Percentiles rank a stretch among this genome's conserved stretches.
phyloP scores from a whole-genome alignment of 1,140 invertebrate genomes.

The Diplogasteroides magnus region DNA sequence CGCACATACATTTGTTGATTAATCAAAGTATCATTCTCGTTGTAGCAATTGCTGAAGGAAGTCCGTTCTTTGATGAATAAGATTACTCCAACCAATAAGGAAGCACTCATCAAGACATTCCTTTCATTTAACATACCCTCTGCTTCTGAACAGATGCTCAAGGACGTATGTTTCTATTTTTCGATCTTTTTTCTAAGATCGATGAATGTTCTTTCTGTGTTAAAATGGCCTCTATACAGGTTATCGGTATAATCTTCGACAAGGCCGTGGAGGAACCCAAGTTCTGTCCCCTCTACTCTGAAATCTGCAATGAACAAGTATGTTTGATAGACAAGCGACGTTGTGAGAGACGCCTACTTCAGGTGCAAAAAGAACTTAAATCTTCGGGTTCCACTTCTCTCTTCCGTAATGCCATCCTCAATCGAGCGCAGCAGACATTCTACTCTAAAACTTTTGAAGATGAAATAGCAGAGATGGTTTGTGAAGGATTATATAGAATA shows the following conservation, averaged over 20 bases:
- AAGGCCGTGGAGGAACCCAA: constrained; percentile 53
- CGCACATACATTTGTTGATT: background rate
- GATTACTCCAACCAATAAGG: constrained; percentile 47
- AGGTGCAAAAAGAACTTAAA: constrained; percentile 3
- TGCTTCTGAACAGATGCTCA: background rate
- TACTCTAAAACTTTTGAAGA: constrained; percentile 9
- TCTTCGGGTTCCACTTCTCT: background rate
- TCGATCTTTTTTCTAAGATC: too few species aligned
- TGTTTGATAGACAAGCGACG: background rate
- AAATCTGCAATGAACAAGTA: constrained; percentile 44
- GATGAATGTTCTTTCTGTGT: too few species aligned
- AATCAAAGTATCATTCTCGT: constrained; percentile 20
- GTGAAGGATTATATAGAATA: constrained; percentile 35
- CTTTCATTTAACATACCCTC: constrained; percentile 12
- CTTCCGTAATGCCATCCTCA: constrained; percentile 22
- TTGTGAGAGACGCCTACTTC: constrained; percentile 18
- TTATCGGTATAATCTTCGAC: constrained; percentile 50
- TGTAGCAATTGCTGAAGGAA: constrained; percentile 32
- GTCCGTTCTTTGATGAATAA: constrained; percentile 48
- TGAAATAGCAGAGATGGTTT: constrained; percentile 26
- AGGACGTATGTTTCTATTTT: too few species aligned
- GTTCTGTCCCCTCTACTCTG: constrained; percentile 49
- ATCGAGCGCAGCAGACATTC: constrained; percentile 14
- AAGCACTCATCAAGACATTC: constrained; percentile 41
- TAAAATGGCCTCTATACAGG: constrained; percentile 21